Base-by-base conservation (phyloP, 2,113 vertebrate species). In the Pyrgilauda ruficollis region DNA sequence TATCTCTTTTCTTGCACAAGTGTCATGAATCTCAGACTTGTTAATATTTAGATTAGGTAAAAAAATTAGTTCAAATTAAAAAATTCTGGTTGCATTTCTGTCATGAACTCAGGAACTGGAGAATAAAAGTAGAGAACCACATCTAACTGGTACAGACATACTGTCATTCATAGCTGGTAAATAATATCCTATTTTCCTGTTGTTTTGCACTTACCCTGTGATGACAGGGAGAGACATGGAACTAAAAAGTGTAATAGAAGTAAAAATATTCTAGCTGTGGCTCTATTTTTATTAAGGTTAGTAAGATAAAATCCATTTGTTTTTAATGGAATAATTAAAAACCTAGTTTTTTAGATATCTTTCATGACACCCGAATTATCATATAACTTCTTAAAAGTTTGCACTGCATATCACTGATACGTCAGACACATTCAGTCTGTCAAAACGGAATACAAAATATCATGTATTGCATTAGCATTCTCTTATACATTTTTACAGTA, bases 1-100 rank as follows among this genome's bases (percentile, higher is more conserved):
- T 47, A 70, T 15, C 14, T 67, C 11, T 73, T 84, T 70, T 17
- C 16, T 50, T 26, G 28, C 41, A 84, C 31, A 53, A 73, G 6
- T 46, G 26, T 64, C 28, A 70, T 23, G 18, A 78, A 78, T 55
- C 14, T 76, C 13, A 70, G 89, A 37, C 7, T n/a, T 88, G 14
- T 10, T 41, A 13, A n/a, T 55, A 61, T 35, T 52, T 49, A 62
- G n/a, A 30, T 10, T 43, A 72, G 3, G 14, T 58, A 50, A 33
- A 88, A 37, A 93, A 79, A 90, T 23, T 5, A 68, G 10, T 44
- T 76, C 7, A 84, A 80, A 62, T 66, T 33, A 0, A 47, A 77
- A 78, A 77, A 47, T 7, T 4, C 26, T n/a, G 0, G 0, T 4
- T 49, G 11, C 1, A 0, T 50, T 93, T 89, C 41, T 61, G 9